Evolutionary conservation across 2,113 vertebrate genomes (phyloP), one percentile per base, ranked within the genome.

Genomic region (Bubo scandiacus): DNA sequence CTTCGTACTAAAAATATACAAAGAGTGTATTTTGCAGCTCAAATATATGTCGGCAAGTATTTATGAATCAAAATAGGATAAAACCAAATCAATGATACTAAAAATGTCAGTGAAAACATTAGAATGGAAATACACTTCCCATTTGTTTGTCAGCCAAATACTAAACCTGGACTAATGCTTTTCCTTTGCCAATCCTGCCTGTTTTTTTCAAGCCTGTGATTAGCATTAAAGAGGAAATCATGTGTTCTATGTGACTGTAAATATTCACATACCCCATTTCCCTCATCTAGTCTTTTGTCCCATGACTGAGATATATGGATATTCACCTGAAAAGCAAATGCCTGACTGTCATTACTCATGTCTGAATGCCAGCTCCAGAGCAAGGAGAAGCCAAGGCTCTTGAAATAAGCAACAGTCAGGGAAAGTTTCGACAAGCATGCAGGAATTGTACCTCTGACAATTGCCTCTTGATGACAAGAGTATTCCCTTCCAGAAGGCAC

Each of bases 1-100:
- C 86, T 91, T 95, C 75, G 36, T 93, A 97, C 93, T 96, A 91
- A 97, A 97, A 97, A 95, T 95, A 97, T 58, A 93, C 27, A 81
- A 21, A 75, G 38, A 85, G 40, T 71, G 29, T 72, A 94, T 90
- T 90, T 88, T 90, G 40, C 80, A 95, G 94, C 78, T 85, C 73
- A 94, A 91, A 96, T 91, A 74, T 43, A 27, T 96, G 77, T 87
- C 95, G 95, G 83, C 55, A 90, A 91, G 57, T 85, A 94, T 97
- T 97, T 94, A 95, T 92, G 34, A 83, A 81, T 90, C 51, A 71
- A 94, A 93, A 87, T 32, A 89, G 18, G 43, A n/a, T 81, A 93
- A 92, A 58, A 93, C 13, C 22, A 77, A 92, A 89, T 71, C 86
- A 54, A 86, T 73, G 54, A 88, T 59, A 88, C 63, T 92, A 90